phyloP scores from a whole-genome alignment of 2,888 invertebrate genomes.

The Cosmorhoe ocellata region DNA sequence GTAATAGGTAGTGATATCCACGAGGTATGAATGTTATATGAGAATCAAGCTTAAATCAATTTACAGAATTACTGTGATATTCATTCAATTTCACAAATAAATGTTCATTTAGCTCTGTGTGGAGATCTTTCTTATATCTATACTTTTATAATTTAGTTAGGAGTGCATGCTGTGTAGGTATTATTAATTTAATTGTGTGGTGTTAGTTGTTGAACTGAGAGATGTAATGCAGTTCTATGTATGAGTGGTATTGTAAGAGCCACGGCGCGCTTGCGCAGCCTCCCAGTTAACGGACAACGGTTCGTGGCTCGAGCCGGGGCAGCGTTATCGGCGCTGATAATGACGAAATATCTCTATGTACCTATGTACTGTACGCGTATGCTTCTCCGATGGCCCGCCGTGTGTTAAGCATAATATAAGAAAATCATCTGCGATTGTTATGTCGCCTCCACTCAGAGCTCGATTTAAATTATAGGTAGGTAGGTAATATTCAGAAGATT shows the following conservation, averaged over 20 bases:
- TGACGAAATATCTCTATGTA: background rate
- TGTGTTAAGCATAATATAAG: slow-evolving; percentile 38
- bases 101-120: slow-evolving; percentile 54
- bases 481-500: slow-evolving; percentile 37
- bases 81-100: slow-evolving; percentile 62
- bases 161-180: slow-evolving; percentile 49
- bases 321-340: no score
- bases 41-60: slow-evolving; percentile 42
- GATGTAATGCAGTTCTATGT: slow-evolving; percentile 21
- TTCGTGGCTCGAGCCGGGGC: background rate
- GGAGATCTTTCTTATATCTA: slow-evolving; percentile 45
- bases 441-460: slow-evolving; percentile 59
- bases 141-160: slow-evolving; percentile 40
- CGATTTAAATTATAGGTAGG: slow-evolving; percentile 42
- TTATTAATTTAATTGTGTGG: slow-evolving; percentile 33
- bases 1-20: background rate
- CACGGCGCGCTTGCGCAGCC: no score
- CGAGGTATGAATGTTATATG: slow-evolving; percentile 33
- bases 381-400: slow-evolving; percentile 40
- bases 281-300: no score
- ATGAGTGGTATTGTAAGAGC: background rate
- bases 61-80: slow-evolving; percentile 76
- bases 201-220: slow-evolving; percentile 15
- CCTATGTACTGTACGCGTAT: slow-evolving; percentile 3
- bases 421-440: slow-evolving; percentile 35